Percentiles rank a stretch among this genome's conserved stretches.
These are phyloP conservation scores for Stenolophus ochropezus DNA, from an alignment of 2,888 invertebrate species.

Conservation along the genomic window DNA sequence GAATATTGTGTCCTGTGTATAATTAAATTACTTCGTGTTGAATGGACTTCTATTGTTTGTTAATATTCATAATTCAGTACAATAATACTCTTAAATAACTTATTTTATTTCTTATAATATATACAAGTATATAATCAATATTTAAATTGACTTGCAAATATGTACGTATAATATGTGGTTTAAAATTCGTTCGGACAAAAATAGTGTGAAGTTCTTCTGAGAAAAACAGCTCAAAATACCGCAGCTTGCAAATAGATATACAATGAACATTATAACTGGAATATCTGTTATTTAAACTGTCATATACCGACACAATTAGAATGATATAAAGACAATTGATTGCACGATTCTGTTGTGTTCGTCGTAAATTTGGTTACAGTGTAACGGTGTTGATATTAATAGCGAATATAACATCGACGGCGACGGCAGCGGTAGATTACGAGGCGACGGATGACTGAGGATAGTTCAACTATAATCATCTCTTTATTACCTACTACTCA, in stretches of 20 bases:
- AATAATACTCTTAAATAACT: too few species aligned
- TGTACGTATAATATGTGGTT: constrained; percentile 4
- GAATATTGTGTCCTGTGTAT: background rate
- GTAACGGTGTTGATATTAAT: constrained; percentile 9
- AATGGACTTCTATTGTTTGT: background rate
- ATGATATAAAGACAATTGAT: constrained; percentile 49
- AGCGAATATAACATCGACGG: background rate
- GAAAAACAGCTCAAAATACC: constrained; percentile 68
- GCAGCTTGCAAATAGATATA: constrained; percentile 71
- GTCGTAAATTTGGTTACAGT: background rate
- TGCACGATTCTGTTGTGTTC: constrained; percentile 20
- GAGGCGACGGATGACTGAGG: background rate
- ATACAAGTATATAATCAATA: too few species aligned
- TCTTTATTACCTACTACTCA: background rate
- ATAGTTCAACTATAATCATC: background rate
- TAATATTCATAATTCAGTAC: background rate
- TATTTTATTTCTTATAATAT: too few species aligned
- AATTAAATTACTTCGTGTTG: background rate
- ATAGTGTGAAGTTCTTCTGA: constrained; percentile 36
- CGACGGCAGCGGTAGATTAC: background rate
- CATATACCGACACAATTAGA: constrained; percentile 66
- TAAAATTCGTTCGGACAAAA: constrained; percentile 48
- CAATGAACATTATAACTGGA: constrained; percentile 72
- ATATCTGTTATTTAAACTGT: constrained; percentile 72
- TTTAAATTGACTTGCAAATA: background rate